These are phyloP conservation scores for Hipparchia semele DNA, from an alignment of 2,888 invertebrate genomes.

Conservation along the genomic window DNA sequence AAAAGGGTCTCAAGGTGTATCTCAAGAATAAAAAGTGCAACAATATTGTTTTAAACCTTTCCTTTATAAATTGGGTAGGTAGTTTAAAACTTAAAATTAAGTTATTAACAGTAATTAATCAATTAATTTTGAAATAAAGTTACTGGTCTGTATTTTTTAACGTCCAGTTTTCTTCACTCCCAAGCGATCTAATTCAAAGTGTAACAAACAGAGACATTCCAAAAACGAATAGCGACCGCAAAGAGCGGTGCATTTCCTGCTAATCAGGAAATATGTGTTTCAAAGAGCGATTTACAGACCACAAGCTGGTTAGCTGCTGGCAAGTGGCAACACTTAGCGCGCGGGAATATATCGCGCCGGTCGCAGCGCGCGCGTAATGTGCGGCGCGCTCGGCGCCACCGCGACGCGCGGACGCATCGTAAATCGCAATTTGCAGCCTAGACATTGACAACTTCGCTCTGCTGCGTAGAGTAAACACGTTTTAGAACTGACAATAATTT, in stretches of 20 bases:
- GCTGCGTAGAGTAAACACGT: not conserved
- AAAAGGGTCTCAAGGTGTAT: too few species aligned
- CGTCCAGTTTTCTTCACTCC: too few species aligned
- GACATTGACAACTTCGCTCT: conserved; percentile 28
- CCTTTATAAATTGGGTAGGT: too few species aligned
- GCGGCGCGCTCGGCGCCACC: conserved; percentile 37
- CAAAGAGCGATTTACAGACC: conserved; percentile 25
- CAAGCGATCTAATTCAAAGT: not conserved
- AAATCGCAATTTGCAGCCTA: conserved; percentile 40
- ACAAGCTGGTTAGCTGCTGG: not conserved
- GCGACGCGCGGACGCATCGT: conserved; percentile 42
- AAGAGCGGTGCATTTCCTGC: conserved; percentile 16
- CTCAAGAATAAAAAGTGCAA: too few species aligned
- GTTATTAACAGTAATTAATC: too few species aligned
- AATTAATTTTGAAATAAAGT: too few species aligned
- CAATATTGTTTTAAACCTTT: too few species aligned
- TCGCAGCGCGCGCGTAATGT: conserved; percentile 1
- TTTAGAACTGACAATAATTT: conserved; percentile 8
- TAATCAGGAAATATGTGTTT: conserved; percentile 36
- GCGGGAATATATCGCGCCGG: conserved; percentile 26
- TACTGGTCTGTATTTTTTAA: too few species aligned
- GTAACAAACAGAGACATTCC: not conserved
- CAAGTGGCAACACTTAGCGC: conserved; percentile 31
- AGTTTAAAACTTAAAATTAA: too few species aligned
- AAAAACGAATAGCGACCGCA: conserved; percentile 11